These are phyloP conservation scores for Mimumesa dahlbomi DNA, from an alignment of 2,888 invertebrate genomes.

Conservation along the genomic window DNA sequence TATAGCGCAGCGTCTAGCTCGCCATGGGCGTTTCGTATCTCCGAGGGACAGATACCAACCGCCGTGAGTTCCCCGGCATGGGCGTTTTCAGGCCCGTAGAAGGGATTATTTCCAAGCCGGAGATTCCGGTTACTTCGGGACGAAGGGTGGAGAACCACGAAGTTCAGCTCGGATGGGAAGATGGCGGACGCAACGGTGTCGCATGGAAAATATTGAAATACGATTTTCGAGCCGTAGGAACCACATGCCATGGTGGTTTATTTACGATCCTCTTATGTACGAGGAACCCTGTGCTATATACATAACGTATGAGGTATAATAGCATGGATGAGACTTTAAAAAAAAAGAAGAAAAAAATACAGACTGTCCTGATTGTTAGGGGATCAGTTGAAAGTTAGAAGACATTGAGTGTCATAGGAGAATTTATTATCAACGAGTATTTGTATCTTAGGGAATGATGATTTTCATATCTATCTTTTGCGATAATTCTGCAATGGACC, in stretches of 20 bases:
- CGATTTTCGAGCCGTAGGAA: neutral
- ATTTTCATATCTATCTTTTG: too few relatives aligned
- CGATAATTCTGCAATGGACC: too few relatives aligned
- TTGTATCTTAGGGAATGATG: too few relatives aligned
- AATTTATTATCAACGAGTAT: neutral
- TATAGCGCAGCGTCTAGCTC: constrained; percentile 35
- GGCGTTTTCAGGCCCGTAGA: constrained; percentile 63
- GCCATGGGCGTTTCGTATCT: constrained; percentile 70
- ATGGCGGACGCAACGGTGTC: constrained; percentile 41
- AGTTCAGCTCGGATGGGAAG: constrained; percentile 15
- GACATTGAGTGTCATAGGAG: too few relatives aligned
- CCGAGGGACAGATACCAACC: constrained; percentile 64
- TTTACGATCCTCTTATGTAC: too few relatives aligned
- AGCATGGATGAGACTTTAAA: too few relatives aligned
- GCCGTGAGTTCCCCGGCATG: constrained; percentile 53
- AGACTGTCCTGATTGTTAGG: too few relatives aligned
- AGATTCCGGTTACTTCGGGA: constrained; percentile 25
- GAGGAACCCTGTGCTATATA: too few relatives aligned
- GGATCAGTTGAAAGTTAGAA: too few relatives aligned
- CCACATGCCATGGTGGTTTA: neutral
- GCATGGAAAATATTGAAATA: constrained; percentile 12
- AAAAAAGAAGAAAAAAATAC: too few relatives aligned
- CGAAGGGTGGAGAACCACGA: neutral
- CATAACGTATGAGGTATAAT: too few relatives aligned
- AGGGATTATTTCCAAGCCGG: constrained; percentile 55